A percentile compares a stretch with the other conserved stretches of the same genome.
phyloP scores from a whole-genome alignment of 2,797 vertebrate species.

The Sebastes matsubarae region DNA sequence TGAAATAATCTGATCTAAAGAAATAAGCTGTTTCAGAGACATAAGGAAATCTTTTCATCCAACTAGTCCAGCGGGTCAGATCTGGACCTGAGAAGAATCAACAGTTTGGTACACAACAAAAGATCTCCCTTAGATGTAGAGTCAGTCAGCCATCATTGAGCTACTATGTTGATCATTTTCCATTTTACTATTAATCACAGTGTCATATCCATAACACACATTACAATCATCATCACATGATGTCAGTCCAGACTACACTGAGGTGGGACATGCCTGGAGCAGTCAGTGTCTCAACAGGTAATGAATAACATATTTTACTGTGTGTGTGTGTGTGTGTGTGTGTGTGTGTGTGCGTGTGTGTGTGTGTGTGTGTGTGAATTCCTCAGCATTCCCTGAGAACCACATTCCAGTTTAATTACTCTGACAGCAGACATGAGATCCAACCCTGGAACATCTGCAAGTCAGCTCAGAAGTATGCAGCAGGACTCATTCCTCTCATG shows the following conservation, averaged over 20 bases:
- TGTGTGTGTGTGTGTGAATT: not conserved
- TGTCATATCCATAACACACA: not conserved
- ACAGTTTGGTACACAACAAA: not conserved
- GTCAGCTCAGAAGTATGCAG: slow-evolving; percentile 40
- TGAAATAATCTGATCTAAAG: not conserved
- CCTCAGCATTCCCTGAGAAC: slow-evolving; percentile 23
- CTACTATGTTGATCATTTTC: not conserved
- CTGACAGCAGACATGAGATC: not conserved
- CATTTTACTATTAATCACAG: too few species aligned
- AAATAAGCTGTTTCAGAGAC: not conserved
- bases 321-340: too few species aligned
- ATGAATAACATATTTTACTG: not conserved
- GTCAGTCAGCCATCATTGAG: not conserved
- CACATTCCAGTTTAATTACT: slow-evolving; percentile 58
- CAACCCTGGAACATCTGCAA: slow-evolving; percentile 47
- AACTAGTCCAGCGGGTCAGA: too few species aligned
- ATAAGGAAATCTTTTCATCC: not conserved
- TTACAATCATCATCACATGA: not conserved
- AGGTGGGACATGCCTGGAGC: not conserved
- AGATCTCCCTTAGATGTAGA: not conserved
- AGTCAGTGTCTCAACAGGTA: slow-evolving; percentile 7
- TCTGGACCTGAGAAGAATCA: not conserved
- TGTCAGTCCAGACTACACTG: not conserved
- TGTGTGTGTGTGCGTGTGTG: not conserved
- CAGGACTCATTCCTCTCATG: slow-evolving; percentile 10